A percentile compares a stretch with the other conserved stretches of the same genome.
Evolutionary conservation across 2,113 vertebrate genomes (phyloP).

Genomic region (Epinephelus fuscoguttatus): DNA sequence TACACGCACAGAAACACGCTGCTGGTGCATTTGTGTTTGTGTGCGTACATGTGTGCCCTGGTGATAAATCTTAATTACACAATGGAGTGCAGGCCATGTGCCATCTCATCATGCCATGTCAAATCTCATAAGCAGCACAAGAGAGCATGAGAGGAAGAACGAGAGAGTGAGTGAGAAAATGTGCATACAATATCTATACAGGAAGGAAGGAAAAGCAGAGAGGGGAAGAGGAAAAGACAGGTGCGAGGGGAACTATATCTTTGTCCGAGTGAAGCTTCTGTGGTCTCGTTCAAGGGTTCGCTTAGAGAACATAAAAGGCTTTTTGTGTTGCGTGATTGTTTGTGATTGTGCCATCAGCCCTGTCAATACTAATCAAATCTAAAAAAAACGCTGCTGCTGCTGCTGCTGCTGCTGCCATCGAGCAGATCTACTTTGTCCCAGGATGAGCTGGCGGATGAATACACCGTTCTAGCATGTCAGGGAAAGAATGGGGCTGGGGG

Average conservation of each 20-base stretch:
- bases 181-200: not conserved
- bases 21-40: slow-evolving; percentile 31
- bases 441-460: slow-evolving; percentile 75
- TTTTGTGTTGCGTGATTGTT: not conserved
- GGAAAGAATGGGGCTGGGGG: slow-evolving; percentile 69
- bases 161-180: slow-evolving; percentile 13
- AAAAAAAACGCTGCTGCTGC: slow-evolving; percentile 6
- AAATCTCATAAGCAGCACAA: slow-evolving; percentile 64
- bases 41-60: slow-evolving; percentile 6
- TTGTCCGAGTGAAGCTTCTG: not conserved
- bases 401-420: not conserved
- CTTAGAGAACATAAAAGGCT: not conserved
- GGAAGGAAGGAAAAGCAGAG: not conserved
- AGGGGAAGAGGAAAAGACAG: not conserved
- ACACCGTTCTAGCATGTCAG: slow-evolving; percentile 58
- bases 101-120: slow-evolving; percentile 73
- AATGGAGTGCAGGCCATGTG: slow-evolving; percentile 68
- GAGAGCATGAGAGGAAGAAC: slow-evolving; percentile 4
- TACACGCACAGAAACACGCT: slow-evolving; percentile 13
- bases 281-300: slow-evolving; percentile 26
- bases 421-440: slow-evolving; percentile 69
- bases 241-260: not conserved
- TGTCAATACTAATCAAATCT: slow-evolving; percentile 40
- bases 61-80: slow-evolving; percentile 77
- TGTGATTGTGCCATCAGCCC: slow-evolving; percentile 10